Base-by-base conservation (phyloP, 2,113 vertebrate genomes). In the Capreolus pygargus region DNA sequence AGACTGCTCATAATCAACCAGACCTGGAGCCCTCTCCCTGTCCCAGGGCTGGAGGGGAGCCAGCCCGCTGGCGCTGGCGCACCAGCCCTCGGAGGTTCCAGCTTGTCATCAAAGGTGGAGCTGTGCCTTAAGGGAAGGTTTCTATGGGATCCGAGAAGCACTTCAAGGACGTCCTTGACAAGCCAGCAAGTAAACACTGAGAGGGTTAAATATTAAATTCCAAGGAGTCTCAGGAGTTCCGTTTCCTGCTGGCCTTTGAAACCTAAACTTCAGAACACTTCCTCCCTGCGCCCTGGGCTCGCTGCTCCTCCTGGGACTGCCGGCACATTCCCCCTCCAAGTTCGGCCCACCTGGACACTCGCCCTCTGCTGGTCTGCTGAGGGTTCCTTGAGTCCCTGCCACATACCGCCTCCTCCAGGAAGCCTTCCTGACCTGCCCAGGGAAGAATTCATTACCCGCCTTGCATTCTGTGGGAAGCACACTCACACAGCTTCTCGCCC, bases 11-110 rank as follows among this genome's bases (percentile, higher is more conserved):
- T 19, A 12, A 30, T 12, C 5, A 54, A 33, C n/a, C 57, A 7
- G 86, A 19, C 30, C 30, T 64, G 7, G 28, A 58, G 83, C 25
- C 33, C 28, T n/a, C 50, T 33, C 55, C n/a, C 0, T 1, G 82
- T 3, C 15, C 27, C 58, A 30, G 33, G 17, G 28, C 57, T 7
- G 25, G 16, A 4, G 17, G 45, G 19, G 6, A 54, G 30, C 47
- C 23, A 74, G 36, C 6, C 12, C 7, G 5, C 0, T 3, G n/a
- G n/a, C 7, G 5, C 0, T 3, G n/a, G n/a, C 4, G 2, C 47
- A 43, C 1, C 4, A 0, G 36, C 14, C 30, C 30, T 6, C 17
- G 5, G 23, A n/a, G 58, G 21, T 52, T 55, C 43, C 57, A 4
- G 33, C 5, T 12, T 2, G 7, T 12, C 67, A 7, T 27, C 33